Conservation (phyloP, 1,140 invertebrate species). For the Drosophila triauraria region DNA sequence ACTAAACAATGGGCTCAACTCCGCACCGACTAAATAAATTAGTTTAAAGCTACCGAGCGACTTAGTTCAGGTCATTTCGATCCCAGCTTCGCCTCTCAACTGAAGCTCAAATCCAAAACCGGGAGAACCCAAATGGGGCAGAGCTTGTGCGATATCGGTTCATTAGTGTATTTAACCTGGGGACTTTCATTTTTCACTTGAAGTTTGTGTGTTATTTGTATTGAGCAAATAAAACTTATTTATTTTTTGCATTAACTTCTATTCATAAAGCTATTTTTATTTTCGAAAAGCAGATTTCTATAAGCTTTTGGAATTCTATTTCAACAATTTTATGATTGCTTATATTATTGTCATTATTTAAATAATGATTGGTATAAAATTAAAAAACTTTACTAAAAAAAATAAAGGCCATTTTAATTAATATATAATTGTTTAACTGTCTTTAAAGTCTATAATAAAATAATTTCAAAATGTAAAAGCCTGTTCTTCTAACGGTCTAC, state of each 20-base stretch:
- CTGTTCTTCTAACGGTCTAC: neutral
- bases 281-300: neutral
- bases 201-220: conserved; percentile 2
- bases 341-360: too few relatives aligned
- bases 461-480: neutral
- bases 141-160: conserved; percentile 3
- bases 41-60: conserved; percentile 1
- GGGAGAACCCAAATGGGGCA: neutral
- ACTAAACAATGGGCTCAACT: conserved; percentile 23
- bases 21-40: conserved; percentile 12
- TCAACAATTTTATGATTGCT: too few relatives aligned
- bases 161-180: conserved; percentile 4
- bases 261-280: too few relatives aligned
- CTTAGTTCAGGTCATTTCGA: conserved; percentile 8
- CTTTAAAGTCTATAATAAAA: neutral
- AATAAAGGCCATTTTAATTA: too few relatives aligned
- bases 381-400: too few relatives aligned
- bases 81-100: conserved; percentile 22
- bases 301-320: neutral
- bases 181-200: conserved; percentile 2
- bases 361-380: too few relatives aligned
- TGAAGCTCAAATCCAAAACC: conserved; percentile 15
- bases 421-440: too few relatives aligned
- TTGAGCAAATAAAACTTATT: neutral
- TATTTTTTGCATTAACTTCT: too few relatives aligned